Evolutionary conservation across 2,797 vertebrate genomes (phyloP).

Genomic region (Clarias platycephalus): DNA sequence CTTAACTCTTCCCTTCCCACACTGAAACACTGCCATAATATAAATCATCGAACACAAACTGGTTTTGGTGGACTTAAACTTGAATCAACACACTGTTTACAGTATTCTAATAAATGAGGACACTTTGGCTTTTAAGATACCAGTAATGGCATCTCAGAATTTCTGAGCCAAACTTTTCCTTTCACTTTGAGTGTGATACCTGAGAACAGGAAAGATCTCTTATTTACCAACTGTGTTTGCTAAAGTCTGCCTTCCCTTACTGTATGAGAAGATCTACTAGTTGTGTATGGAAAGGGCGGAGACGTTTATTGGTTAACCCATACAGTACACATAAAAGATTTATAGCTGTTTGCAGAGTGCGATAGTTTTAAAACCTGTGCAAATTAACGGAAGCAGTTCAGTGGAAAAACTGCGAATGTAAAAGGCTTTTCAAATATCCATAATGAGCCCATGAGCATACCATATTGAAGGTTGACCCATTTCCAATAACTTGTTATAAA

Average conservation of each 20-base stretch:
- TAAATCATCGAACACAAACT: background rate
- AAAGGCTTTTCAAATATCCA: slow-evolving; percentile 58
- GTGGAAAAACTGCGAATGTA: slow-evolving; percentile 54
- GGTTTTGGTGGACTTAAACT: background rate
- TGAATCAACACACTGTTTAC: background rate
- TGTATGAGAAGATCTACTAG: slow-evolving; percentile 39
- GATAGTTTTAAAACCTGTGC: slow-evolving; percentile 40
- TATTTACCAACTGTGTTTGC: slow-evolving; percentile 62
- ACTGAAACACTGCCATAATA: background rate
- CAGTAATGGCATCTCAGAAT: background rate
- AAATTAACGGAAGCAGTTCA: slow-evolving; percentile 43
- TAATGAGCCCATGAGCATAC: background rate
- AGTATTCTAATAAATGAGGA: background rate
- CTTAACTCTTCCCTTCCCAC: slow-evolving; percentile 51
- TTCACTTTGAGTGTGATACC: background rate
- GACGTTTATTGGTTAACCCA: slow-evolving; percentile 44
- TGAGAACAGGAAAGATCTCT: slow-evolving; percentile 54
- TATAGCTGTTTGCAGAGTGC: slow-evolving; percentile 48
- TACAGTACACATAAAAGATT: slow-evolving; percentile 54
- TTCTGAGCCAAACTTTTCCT: slow-evolving; percentile 15
- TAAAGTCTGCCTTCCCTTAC: slow-evolving; percentile 58
- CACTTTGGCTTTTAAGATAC: background rate
- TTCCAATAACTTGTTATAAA: slow-evolving; percentile 33
- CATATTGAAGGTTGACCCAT: background rate
- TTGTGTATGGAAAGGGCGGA: slow-evolving; percentile 52